Conservation (phyloP, 2,888 invertebrate species). For the Sussaba pulchella region DNA sequence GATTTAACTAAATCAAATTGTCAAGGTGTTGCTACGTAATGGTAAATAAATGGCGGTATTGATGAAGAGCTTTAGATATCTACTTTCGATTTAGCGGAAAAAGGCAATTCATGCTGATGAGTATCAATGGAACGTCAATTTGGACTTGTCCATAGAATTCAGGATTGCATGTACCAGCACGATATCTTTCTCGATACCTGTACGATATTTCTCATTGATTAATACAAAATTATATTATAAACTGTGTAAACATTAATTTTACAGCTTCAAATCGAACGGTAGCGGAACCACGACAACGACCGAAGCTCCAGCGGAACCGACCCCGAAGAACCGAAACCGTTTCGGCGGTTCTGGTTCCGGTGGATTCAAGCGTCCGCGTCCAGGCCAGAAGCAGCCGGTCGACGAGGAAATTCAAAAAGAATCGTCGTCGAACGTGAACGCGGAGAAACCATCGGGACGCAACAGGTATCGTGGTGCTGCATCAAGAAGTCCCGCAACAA, state of each 20-base stretch:
- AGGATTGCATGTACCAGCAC: not conserved
- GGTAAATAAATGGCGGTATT: not conserved
- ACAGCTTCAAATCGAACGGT: constrained; percentile 78
- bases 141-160: not conserved
- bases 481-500: constrained; percentile 69
- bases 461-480: constrained; percentile 77
- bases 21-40: not conserved
- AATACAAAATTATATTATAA: not conserved
- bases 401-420: constrained; percentile 81
- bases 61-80: too few relatives aligned
- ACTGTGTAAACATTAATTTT: not conserved
- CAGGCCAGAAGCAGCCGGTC: constrained; percentile 73
- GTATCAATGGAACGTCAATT: too few relatives aligned
- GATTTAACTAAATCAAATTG: too few relatives aligned
- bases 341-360: constrained; percentile 74
- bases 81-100: too few relatives aligned
- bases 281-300: constrained; percentile 75
- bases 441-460: constrained; percentile 76
- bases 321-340: constrained; percentile 76
- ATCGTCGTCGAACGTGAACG: constrained; percentile 72
- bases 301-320: constrained; percentile 72
- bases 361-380: constrained; percentile 79
- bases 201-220: not conserved
- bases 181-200: not conserved
- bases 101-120: too few relatives aligned